Conservation (phyloP, 1,140 invertebrate genomes). For the Scaptomyza pallida region DNA sequence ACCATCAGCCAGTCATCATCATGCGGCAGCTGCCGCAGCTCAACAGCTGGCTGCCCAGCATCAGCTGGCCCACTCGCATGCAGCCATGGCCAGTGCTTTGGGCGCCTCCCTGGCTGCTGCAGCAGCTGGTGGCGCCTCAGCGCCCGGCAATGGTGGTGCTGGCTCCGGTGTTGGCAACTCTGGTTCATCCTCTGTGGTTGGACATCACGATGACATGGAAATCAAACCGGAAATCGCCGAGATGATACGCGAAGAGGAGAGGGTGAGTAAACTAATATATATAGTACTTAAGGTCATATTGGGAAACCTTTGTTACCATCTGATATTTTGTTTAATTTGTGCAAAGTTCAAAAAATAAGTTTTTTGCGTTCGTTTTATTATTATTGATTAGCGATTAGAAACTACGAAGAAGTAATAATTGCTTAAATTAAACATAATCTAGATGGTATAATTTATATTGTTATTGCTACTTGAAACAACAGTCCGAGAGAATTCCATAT, state of each 20-base stretch:
- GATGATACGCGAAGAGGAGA: slow-evolving; percentile 97
- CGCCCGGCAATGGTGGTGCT: slow-evolving; percentile 28
- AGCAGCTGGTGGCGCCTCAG: slow-evolving; percentile 56
- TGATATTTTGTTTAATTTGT: background rate
- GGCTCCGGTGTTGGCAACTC: no score
- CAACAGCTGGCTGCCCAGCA: slow-evolving; percentile 79
- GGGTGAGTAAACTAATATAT: no score
- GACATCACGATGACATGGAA: slow-evolving; percentile 90
- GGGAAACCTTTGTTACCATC: background rate
- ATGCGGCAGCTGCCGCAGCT: slow-evolving; percentile 71
- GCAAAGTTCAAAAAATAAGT: background rate
- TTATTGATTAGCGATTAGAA: background rate
- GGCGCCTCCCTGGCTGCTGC: slow-evolving; percentile 61
- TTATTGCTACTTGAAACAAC: slow-evolving; percentile 11
- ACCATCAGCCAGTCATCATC: slow-evolving; percentile 47
- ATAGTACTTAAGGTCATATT: no score
- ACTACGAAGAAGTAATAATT: background rate
- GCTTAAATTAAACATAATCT: slow-evolving; percentile 12
- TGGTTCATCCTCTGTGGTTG: slow-evolving; percentile 49
- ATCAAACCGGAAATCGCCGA: slow-evolving; percentile 96
- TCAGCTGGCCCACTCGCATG: slow-evolving; percentile 76
- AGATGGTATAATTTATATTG: background rate
- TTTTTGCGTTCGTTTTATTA: slow-evolving; percentile 3
- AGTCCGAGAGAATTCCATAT: background rate
- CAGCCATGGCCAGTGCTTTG: slow-evolving; percentile 70